These are phyloP conservation scores for Cloeon dipterum DNA, from an alignment of 2,888 invertebrate species.

Conservation along the genomic window DNA sequence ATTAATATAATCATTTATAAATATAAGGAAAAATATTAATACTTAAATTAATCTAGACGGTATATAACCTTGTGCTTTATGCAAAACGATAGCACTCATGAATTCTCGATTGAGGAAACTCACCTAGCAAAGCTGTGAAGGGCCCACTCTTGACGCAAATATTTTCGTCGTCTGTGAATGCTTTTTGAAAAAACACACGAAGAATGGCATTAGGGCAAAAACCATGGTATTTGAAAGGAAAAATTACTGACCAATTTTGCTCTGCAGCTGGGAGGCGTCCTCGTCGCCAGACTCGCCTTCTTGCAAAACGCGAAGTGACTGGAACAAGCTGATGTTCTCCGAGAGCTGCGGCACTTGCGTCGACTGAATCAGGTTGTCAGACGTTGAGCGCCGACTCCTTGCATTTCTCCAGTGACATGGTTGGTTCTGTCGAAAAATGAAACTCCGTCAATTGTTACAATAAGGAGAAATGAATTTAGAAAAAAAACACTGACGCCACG, in stretches of 20 bases:
- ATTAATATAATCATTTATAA: too few relatives aligned
- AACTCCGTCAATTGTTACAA: neutral
- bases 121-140: constrained; percentile 37
- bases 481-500: too few relatives aligned
- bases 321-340: constrained; percentile 76
- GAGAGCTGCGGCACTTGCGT: constrained; percentile 28
- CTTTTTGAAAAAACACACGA: too few relatives aligned
- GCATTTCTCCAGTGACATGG: constrained; percentile 85
- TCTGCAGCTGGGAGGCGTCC: constrained; percentile 22
- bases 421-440: constrained; percentile 40
- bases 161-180: constrained; percentile 21
- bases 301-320: constrained; percentile 65
- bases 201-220: too few relatives aligned
- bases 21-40: too few relatives aligned
- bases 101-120: too few relatives aligned
- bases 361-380: constrained; percentile 3
- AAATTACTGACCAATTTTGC: too few relatives aligned
- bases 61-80: too few relatives aligned
- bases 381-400: constrained; percentile 24
- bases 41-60: too few relatives aligned
- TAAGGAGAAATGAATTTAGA: too few relatives aligned
- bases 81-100: too few relatives aligned
- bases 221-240: too few relatives aligned
- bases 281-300: constrained; percentile 52
- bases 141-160: constrained; percentile 37